Percentiles rank a stretch among this genome's conserved stretches.
Conservation (phyloP, 2,888 invertebrate genomes). For the Helleia helle region DNA sequence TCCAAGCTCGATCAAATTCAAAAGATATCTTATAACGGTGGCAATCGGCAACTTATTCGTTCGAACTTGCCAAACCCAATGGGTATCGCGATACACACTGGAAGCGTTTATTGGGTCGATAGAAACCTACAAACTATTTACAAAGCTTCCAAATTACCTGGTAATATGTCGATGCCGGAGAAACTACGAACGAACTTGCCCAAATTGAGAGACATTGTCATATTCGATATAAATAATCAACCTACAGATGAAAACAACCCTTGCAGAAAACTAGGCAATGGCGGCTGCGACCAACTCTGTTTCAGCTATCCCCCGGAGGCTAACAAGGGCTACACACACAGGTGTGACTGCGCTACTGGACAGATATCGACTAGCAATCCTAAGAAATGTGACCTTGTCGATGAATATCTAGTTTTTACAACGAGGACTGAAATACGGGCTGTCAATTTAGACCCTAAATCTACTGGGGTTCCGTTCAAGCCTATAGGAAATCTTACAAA, state of each 20-base stretch:
- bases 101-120: constrained; percentile 95
- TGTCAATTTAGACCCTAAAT: constrained; percentile 89
- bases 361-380: constrained; percentile 76
- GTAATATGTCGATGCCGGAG: constrained; percentile 80
- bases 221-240: constrained; percentile 92
- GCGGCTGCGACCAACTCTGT: constrained; percentile 95
- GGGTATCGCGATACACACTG: constrained; percentile 90
- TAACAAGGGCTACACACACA: constrained; percentile 70
- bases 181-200: constrained; percentile 87
- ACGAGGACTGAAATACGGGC: constrained; percentile 95
- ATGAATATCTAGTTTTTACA: constrained; percentile 94
- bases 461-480: constrained; percentile 87
- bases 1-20: constrained; percentile 95
- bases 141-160: constrained; percentile 84
- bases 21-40: constrained; percentile 88
- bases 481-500: constrained; percentile 90
- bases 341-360: constrained; percentile 95
- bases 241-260: constrained; percentile 88
- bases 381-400: constrained; percentile 85
- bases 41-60: constrained; percentile 86
- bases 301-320: constrained; percentile 89
- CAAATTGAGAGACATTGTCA: constrained; percentile 90
- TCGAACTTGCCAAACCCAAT: constrained; percentile 93
- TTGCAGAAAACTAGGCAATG: constrained; percentile 82
- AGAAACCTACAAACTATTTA: constrained; percentile 89